Conservation (phyloP, 1,140 invertebrate genomes). For the Atta cephalotes region DNA sequence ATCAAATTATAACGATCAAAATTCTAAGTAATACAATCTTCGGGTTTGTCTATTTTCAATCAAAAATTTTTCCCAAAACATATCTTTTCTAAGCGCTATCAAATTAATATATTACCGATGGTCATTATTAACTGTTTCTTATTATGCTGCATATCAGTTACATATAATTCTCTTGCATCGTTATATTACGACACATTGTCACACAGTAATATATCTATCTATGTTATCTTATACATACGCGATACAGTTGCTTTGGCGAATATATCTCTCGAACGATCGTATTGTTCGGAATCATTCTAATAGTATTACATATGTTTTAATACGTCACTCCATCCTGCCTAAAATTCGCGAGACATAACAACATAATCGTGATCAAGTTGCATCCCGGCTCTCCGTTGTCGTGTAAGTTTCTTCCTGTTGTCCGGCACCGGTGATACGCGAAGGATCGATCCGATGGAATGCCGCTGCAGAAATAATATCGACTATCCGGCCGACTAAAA, state of each 20-base stretch:
- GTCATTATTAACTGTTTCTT: background rate
- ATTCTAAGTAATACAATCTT: no score
- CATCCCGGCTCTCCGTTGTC: conserved; percentile 34
- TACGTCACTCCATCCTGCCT: background rate
- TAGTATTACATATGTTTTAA: conserved; percentile 27
- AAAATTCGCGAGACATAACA: conserved; percentile 19
- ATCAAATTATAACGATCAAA: no score
- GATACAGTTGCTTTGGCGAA: background rate
- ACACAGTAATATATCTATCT: no score
- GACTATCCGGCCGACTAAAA: background rate
- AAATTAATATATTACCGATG: background rate
- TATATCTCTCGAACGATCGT: conserved; percentile 15
- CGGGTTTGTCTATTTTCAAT: no score
- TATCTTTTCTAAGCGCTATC: background rate
- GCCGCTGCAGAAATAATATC: conserved; percentile 59
- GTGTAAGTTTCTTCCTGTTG: conserved; percentile 50
- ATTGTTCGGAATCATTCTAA: background rate
- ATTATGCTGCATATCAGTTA: background rate
- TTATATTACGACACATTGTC: background rate
- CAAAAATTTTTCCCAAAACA: no score
- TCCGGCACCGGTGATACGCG: conserved; percentile 52
- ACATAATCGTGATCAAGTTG: conserved; percentile 45
- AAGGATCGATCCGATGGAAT: conserved; percentile 55
- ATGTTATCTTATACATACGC: background rate
- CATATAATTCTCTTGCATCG: background rate